phyloP scores from a whole-genome alignment of 2,797 vertebrate genomes.

The Capromys pilorides region DNA sequence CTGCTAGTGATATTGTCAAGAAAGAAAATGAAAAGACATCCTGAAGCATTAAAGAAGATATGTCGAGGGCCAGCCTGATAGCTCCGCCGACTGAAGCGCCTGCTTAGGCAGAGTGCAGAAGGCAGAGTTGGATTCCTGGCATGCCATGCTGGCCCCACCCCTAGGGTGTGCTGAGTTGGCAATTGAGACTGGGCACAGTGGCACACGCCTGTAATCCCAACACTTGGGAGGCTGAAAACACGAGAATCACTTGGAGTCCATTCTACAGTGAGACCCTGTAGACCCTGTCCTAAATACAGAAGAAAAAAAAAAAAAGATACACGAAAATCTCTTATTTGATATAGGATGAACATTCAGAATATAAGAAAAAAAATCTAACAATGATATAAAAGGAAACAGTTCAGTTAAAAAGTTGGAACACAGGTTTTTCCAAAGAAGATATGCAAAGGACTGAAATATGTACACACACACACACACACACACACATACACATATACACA shows the following conservation, averaged over 20 bases:
- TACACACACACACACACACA: background rate
- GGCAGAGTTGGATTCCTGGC: too few species aligned
- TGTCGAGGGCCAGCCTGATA: background rate
- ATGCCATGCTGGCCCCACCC: too few species aligned
- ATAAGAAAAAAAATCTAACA: background rate
- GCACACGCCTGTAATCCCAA: too few species aligned
- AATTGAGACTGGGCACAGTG: too few species aligned
- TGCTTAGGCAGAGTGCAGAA: too few species aligned
- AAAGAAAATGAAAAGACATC: background rate
- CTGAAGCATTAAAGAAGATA: background rate
- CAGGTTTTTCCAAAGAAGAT: slow-evolving; percentile 5
- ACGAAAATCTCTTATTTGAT: background rate
- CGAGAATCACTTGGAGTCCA: too few species aligned
- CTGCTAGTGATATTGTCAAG: background rate
- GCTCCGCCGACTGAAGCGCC: too few species aligned
- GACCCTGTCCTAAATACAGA: too few species aligned
- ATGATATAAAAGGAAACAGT: background rate
- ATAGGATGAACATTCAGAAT: background rate
- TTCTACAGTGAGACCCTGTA: too few species aligned
- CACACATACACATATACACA: background rate
- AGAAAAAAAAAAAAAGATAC: too few species aligned
- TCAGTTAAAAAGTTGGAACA: slow-evolving; percentile 1
- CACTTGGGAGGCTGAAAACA: too few species aligned
- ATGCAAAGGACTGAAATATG: background rate
- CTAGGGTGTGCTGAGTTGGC: too few species aligned